Evolutionary conservation across 2,888 invertebrate species (phyloP).

Genomic region (Epinotia nisella): DNA sequence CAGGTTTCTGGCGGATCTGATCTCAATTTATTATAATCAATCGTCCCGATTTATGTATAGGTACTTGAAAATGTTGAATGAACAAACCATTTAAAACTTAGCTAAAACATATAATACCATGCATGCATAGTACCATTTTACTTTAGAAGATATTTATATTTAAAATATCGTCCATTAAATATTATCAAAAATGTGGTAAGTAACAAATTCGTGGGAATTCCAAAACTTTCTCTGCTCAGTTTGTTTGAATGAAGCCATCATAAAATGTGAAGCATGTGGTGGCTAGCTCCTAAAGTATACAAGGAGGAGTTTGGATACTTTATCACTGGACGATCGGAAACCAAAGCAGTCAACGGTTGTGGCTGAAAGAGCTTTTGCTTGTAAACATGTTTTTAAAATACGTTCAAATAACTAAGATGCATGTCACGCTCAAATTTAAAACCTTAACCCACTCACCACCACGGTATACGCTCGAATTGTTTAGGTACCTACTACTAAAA

Average conservation of each 20-base stretch:
- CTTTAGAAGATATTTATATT: too few relatives aligned
- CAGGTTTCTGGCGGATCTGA: too few relatives aligned
- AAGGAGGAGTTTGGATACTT: constrained; percentile 40
- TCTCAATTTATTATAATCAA: too few relatives aligned
- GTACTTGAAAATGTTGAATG: too few relatives aligned
- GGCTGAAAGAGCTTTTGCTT: constrained; percentile 39
- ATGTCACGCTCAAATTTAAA: background rate
- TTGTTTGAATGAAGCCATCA: background rate
- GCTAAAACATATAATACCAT: too few relatives aligned
- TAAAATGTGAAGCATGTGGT: background rate
- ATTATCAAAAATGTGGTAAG: too few relatives aligned
- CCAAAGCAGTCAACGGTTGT: constrained; percentile 39
- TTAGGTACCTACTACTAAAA: too few relatives aligned
- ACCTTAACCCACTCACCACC: background rate
- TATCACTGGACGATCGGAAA: constrained; percentile 44
- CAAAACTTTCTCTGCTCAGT: background rate
- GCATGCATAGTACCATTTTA: too few relatives aligned
- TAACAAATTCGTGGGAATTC: background rate
- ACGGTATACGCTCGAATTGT: too few relatives aligned
- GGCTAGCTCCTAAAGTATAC: constrained; percentile 28
- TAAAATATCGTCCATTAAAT: too few relatives aligned
- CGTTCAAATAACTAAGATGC: constrained; percentile 13
- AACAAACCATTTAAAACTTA: too few relatives aligned
- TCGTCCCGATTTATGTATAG: too few relatives aligned
- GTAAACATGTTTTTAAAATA: constrained; percentile 41